Conservation (phyloP, 2,888 invertebrate species). For the Drosophila birchii region DNA sequence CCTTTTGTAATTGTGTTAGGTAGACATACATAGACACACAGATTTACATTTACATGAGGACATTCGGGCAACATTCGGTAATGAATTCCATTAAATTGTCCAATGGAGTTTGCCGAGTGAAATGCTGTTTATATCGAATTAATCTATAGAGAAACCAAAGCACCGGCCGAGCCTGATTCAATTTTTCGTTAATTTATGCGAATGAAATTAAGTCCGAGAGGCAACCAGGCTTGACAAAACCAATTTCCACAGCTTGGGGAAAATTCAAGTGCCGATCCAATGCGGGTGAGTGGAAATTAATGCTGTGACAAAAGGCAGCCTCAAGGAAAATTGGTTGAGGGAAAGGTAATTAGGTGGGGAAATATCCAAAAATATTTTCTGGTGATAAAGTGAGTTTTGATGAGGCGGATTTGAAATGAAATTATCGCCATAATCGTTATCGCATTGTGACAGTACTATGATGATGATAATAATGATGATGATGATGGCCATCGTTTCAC, state of each 20-base stretch:
- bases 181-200: slow-evolving; percentile 53
- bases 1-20: slow-evolving; percentile 31
- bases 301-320: slow-evolving; percentile 30
- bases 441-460: slow-evolving; percentile 44
- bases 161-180: slow-evolving; percentile 29
- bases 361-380: neutral
- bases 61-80: slow-evolving; percentile 14
- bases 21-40: slow-evolving; percentile 18
- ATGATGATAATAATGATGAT: slow-evolving; percentile 10
- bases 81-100: slow-evolving; percentile 38
- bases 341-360: slow-evolving; percentile 38
- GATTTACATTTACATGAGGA: slow-evolving; percentile 15
- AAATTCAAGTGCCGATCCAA: slow-evolving; percentile 56
- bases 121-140: slow-evolving; percentile 32
- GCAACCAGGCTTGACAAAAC: slow-evolving; percentile 43
- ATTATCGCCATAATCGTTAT: slow-evolving; percentile 54
- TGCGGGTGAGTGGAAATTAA: slow-evolving; percentile 38
- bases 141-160: slow-evolving; percentile 13
- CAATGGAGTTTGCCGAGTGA: slow-evolving; percentile 26
- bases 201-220: slow-evolving; percentile 44
- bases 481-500: slow-evolving; percentile 64
- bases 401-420: slow-evolving; percentile 36
- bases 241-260: slow-evolving; percentile 36
- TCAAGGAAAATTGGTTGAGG: neutral
- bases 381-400: slow-evolving; percentile 40